phyloP scores from a whole-genome alignment of 2,888 invertebrate genomes.

The Chymomyza procnemis region DNA sequence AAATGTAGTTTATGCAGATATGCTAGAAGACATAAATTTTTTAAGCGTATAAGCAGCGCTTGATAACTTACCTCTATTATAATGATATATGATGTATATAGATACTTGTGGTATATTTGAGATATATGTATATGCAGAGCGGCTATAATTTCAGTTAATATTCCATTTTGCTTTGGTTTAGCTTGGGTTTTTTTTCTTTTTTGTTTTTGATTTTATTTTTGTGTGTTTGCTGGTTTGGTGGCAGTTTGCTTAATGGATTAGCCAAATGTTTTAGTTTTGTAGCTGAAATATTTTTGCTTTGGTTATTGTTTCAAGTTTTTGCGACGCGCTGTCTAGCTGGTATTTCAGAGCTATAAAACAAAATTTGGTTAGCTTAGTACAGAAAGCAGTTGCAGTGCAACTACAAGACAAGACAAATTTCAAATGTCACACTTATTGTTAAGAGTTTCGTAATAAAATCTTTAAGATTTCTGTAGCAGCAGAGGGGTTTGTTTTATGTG shows the following conservation, averaged over 20 bases:
- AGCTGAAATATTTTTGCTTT: slow-evolving; percentile 14
- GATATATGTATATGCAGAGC: slow-evolving; percentile 53
- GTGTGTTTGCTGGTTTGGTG: slow-evolving; percentile 9
- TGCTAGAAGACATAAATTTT: slow-evolving; percentile 53
- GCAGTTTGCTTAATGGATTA: slow-evolving; percentile 35
- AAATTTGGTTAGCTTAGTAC: slow-evolving; percentile 6
- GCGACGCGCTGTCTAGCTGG: slow-evolving; percentile 14
- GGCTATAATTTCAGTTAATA: slow-evolving; percentile 58
- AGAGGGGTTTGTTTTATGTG: no score
- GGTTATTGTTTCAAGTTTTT: slow-evolving; percentile 17
- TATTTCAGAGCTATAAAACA: slow-evolving; percentile 23
- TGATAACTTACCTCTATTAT: slow-evolving; percentile 56
- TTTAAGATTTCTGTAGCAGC: no score
- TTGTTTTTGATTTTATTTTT: not conserved
- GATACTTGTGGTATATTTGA: not conserved
- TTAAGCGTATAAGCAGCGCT: slow-evolving; percentile 44
- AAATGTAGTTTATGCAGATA: slow-evolving; percentile 70
- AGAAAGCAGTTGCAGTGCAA: no score
- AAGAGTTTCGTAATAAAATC: no score
- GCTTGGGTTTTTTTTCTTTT: not conserved
- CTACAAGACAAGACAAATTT: no score
- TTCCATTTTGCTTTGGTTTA: slow-evolving; percentile 46
- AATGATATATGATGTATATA: not conserved
- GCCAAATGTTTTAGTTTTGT: slow-evolving; percentile 26
- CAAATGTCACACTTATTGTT: no score